Conservation (phyloP, 2,797 vertebrate species). For the Meda fulgida region DNA sequence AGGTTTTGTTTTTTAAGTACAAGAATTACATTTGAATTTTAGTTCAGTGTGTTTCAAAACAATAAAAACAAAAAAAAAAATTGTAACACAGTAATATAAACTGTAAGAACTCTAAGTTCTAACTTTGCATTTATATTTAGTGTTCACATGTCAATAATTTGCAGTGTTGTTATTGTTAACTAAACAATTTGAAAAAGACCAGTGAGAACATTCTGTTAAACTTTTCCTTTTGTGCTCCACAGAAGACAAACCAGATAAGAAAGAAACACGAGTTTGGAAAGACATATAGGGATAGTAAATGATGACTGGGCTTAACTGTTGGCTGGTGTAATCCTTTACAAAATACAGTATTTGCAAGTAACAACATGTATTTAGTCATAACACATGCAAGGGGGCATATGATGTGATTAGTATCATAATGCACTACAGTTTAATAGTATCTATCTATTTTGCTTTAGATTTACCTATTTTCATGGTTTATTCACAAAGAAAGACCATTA, state of each 20-base stretch:
- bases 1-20: not conserved
- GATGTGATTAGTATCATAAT: not conserved
- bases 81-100: not conserved
- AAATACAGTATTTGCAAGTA: not conserved
- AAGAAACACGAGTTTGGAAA: not conserved
- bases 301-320: not conserved
- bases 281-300: not conserved
- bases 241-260: not conserved
- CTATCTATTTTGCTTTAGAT: not conserved
- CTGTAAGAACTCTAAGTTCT: not conserved
- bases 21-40: not conserved
- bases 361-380: not conserved
- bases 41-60: not conserved
- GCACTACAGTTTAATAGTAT: not conserved
- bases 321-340: not conserved
- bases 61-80: not conserved
- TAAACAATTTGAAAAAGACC: not conserved
- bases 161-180: not conserved
- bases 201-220: not conserved
- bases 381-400: not conserved
- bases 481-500: not conserved
- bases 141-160: not conserved
- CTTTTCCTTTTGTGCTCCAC: constrained; percentile 8
- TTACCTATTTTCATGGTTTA: not conserved
- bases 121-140: not conserved